Evolutionary conservation across 2,797 vertebrate genomes (phyloP), one percentile per base, ranked within the genome.

Genomic region (Rhinichthys osculus): DNA sequence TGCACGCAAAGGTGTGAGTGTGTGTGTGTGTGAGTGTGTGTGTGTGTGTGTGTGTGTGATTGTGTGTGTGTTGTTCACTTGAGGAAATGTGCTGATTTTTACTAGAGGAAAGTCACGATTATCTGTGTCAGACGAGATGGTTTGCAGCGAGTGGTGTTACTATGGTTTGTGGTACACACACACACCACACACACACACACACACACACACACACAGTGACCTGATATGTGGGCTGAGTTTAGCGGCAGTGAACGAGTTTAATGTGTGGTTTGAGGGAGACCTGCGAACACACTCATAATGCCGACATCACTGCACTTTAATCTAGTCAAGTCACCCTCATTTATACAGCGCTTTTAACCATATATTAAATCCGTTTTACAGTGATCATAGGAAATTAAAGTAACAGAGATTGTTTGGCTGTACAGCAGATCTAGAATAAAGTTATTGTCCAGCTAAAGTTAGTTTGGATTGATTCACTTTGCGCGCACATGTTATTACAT

Each of bases 171-270:
- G n/a, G 59, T 64, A n/a, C n/a, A n/a, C n/a, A n/a, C n/a, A n/a
- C n/a, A n/a, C n/a, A n/a, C n/a, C n/a, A 4, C 7, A 16, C 10
- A 47, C 23, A 44, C 70, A 1, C 69, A 13, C 35, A n/a, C 21
- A 70, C 67, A 70, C 35, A 71, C 11, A n/a, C 42, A n/a, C 30
- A n/a, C 52, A 7, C 59, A 44, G 3, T 44, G 42, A 44, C 42
- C 44, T 44, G 70, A 73, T 84, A 86, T 72, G 52, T 84, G 83
- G 78, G 50, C 62, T 87, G 85, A 74, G 77, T 76, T 81, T 90
- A 86, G 35, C 19, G 42, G 50, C 82, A 17, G 81, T 71, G 86
- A 82, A 84, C 83, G 85, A 89, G 83, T 80, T 85, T 70, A 84
- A 86, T 64, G 50, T 81, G 82, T 84, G 77, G 52, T 66, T 82